phyloP scores from a whole-genome alignment of 2,113 vertebrate genomes.

The Amphiprion ocellaris region DNA sequence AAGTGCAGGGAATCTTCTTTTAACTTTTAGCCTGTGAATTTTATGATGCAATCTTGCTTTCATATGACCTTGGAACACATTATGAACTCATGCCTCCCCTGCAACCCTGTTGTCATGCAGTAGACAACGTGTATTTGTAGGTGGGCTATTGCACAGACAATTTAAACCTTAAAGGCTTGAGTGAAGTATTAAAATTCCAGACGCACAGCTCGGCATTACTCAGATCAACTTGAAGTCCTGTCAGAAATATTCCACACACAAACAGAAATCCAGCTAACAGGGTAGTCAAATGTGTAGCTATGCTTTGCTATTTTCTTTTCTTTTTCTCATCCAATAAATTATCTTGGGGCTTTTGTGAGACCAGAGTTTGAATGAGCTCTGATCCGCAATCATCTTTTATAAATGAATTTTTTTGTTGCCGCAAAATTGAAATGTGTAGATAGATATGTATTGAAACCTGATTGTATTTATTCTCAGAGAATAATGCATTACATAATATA shows the following conservation, averaged over 20 bases:
- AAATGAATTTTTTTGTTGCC: constrained; percentile 4
- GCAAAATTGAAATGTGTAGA: not conserved
- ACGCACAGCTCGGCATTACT: constrained; percentile 29
- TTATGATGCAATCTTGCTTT: constrained; percentile 28
- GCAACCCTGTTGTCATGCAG: constrained; percentile 35
- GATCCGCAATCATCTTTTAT: not conserved
- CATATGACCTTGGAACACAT: constrained; percentile 45
- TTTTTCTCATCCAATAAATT: not conserved
- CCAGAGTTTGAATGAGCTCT: not conserved
- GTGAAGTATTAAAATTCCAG: constrained; percentile 39
- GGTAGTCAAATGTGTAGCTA: not conserved
- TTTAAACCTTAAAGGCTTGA: constrained; percentile 46
- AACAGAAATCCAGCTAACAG: constrained; percentile 26
- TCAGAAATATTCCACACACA: constrained; percentile 39
- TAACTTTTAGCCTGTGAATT: constrained; percentile 14
- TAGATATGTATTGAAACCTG: not conserved
- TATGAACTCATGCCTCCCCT: constrained; percentile 7
- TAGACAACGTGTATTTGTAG: constrained; percentile 35
- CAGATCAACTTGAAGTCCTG: constrained; percentile 55
- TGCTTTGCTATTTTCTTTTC: not conserved
- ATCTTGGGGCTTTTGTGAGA: constrained; percentile 1
- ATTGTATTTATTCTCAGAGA: not conserved
- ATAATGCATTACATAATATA: not conserved
- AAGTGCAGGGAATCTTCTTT: constrained; percentile 19
- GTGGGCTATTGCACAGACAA: constrained; percentile 46